Percentiles rank a stretch among this genome's conserved stretches.
These are phyloP conservation scores for Sarcophaga rosellei DNA, from an alignment of 2,888 invertebrate genomes.

Conservation along the genomic window DNA sequence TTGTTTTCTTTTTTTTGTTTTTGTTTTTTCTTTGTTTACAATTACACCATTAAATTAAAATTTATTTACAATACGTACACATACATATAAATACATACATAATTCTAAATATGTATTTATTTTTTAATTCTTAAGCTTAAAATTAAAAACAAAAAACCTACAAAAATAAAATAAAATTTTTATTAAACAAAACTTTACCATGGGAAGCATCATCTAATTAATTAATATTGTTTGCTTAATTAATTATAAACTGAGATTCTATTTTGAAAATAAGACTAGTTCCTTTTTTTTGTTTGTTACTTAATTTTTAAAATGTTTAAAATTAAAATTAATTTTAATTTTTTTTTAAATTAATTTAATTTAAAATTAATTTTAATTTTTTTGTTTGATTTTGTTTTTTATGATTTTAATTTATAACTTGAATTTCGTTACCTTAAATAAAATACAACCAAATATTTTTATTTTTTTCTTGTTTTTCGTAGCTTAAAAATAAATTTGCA, in stretches of 20 bases:
- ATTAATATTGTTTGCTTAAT: not conserved
- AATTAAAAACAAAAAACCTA: slow-evolving; percentile 1
- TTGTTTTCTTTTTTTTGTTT: too few species aligned
- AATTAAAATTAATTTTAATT: slow-evolving; percentile 5
- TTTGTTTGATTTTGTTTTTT: slow-evolving; percentile 5
- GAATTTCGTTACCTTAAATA: slow-evolving; percentile 40
- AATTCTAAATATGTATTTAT: not conserved
- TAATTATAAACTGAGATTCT: slow-evolving; percentile 51
- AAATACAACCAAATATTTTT: slow-evolving; percentile 59
- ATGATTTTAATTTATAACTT: too few species aligned
- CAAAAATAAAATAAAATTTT: slow-evolving; percentile 28
- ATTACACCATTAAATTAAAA: slow-evolving; percentile 11
- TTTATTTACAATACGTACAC: slow-evolving; percentile 21
- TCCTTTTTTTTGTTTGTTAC: slow-evolving; percentile 14
- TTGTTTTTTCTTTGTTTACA: not conserved
- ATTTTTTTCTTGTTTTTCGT: not conserved
- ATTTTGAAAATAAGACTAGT: slow-evolving; percentile 60
- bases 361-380: slow-evolving; percentile 23
- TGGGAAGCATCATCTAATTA: slow-evolving; percentile 33
- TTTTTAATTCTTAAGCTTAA: not conserved
- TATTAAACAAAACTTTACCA: slow-evolving; percentile 7
- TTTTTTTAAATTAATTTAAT: too few species aligned
- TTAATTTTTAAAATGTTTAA: slow-evolving; percentile 1
- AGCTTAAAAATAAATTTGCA: not conserved
- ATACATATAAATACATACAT: not conserved